Base-by-base conservation (phyloP, 2,113 vertebrate species). In the Erythrocercus mccallii region DNA sequence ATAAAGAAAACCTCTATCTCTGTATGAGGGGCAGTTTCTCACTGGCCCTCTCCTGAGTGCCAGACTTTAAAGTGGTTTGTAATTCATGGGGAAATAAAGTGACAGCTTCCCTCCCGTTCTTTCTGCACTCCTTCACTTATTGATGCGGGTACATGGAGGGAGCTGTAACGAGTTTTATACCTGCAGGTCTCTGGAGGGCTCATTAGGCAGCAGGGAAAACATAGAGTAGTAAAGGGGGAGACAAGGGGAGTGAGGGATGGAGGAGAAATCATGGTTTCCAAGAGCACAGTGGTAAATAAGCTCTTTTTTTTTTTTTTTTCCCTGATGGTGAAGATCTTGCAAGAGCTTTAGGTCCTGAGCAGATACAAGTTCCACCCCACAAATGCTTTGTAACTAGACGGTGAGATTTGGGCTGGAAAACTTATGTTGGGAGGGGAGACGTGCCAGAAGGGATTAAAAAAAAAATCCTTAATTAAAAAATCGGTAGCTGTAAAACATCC, bases 161-260 rank as follows among this genome's bases (percentile, higher is more conserved):
- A 96, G 94, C 96, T 94, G 51, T 97, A 98, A 98, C 51, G 69
- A 97, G 96, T 98, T 97, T 98, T 97, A 98, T 98, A 94, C 97
- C 97, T 97, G 86, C 81, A 14, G 48, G 97, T 98, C 98, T 98
- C 98, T 86, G 84, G 98, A 97, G 98, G 97, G 96, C 97, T 98
- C 98, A 98, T 98, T 98, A 98, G 97, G 96, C 97, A 97, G 96
- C 96, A 97, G 96, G 96, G 96, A 97, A 97, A 97, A 96, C 95
- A 96, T 74, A 93, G 65, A 95, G 96, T 94, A 92, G 96, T 92
- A 94, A 97, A 97, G 94, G 95, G 76, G 92, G 86, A 93, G 88
- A 87, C 69, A 87, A 96, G 96, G 92, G 96, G 92, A 96, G 96
- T 15, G 88, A 97, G 77, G 31, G n/a, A 35, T 86, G 93, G 95